Evolutionary conservation across 2,113 vertebrate species (phyloP), one percentile per base, ranked within the genome.

Genomic region (Tyto alba): DNA sequence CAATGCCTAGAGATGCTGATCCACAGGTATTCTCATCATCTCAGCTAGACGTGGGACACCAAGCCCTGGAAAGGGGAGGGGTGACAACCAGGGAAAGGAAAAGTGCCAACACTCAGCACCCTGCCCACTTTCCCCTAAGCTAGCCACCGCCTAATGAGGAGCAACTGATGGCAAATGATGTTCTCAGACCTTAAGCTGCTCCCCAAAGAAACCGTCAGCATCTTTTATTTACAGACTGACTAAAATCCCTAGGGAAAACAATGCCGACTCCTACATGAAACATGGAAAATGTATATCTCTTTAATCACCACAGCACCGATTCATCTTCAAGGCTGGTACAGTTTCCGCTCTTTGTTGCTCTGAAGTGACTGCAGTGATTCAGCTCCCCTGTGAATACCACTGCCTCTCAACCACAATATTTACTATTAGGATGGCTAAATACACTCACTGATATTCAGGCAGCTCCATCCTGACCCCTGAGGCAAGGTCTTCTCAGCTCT

Each of bases 151-250:
- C 68, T 90, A 80, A 90, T 63, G 47, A 80, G 59, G 67, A 93
- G 32, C 43, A 89, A 64, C 76, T 78, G 76, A 94, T 56, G 73
- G 83, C 69, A 90, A 90, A 93, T 0, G 2, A 90, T 43, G 34
- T 81, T 90, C 79, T 94, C 56, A 78, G 85, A 83, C 68, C 76
- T 93, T 78, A 83, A 81, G 80, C 53, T 64, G 69, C 48, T 93
- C 73, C 89, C 94, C 73, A 81, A 82, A 90, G 92, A 92, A 92
- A 78, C 43, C 9, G 1, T 74, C 77, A 80, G 73, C 83, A 85
- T 84, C 69, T 92, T 96, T 93, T 89, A 95, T 90, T 95, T 94
- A 94, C 85, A 93, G 95, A 92, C 80, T 81, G 68, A 34, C 2
- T 3, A 77, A 91, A 96, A 56, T 68, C 93, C 80, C 86, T 11